Evolutionary conservation across 2,797 vertebrate genomes (phyloP), one percentile per base, ranked within the genome.

Genomic region (Acipenser oxyrinchus): DNA sequence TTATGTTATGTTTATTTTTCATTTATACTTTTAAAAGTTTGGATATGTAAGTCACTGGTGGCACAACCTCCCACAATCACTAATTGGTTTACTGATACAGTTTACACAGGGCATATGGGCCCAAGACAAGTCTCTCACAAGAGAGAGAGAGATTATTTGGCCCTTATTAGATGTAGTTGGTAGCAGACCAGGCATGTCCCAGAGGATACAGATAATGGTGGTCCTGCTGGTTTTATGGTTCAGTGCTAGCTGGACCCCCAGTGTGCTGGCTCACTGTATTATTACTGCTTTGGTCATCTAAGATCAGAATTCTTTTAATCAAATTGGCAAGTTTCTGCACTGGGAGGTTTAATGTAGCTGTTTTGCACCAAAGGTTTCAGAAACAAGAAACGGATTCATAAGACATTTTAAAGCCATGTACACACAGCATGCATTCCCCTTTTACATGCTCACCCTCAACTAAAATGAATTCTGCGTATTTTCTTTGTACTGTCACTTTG

Each of bases 11-110:
- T 68, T 73, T 64, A 69, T 67, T 69, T 69, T 69, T 7, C 23
- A 37, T 37, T 7, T 66, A 66, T 69, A 71, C 76, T 68, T 57
- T 68, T 69, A 62, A 37, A 67, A 75, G 69, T 76, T 74, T 76
- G 73, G 69, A 63, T 65, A 13, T 68, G 59, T 62, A 62, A 74
- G 67, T 69, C 74, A 72, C 37, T 66, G n/a, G 23, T 68, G 76
- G 66, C 70, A 70, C 66, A 18, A 6, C 71, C 75, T 74, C 74
- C 78, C 73, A 49, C 49, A 18, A 4, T 37, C 23, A 49, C 23
- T 59, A 51, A 23, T n/a, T 58, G 60, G 11, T 65, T 62, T 70
- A 65, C 66, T 65, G 62, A 55, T 59, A 18, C 59, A 66, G 52
- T 63, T 53, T 62, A 63, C 23, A 23, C 23, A 23, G 23, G 3